Evolutionary conservation across 2,113 vertebrate genomes (phyloP), one percentile per base, ranked within the genome.

Genomic region (Rhodinocichla rosea): DNA sequence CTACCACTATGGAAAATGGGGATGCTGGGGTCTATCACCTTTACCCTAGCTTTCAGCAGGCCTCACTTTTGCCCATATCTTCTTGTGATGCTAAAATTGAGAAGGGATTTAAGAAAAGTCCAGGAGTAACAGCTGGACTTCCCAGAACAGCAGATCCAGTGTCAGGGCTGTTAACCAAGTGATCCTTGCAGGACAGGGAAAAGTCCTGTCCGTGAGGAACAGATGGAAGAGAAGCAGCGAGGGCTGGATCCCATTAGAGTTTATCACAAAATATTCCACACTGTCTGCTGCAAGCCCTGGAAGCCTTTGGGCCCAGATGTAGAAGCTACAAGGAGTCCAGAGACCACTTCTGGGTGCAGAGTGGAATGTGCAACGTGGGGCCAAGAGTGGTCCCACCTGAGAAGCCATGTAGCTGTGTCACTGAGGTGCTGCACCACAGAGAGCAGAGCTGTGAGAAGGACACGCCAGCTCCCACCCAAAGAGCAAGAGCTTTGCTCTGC

Each of bases 201-300:
- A 59, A 6, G 17, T 32, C 32, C 62, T 35, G 27, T 49, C 40
- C 28, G 4, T 21, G n/a, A 79, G 30, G 60, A 89, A 16, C 42
- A 81, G 56, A 42, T 47, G 69, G 64, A 75, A 63, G 70, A 50
- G 37, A 37, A 60, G 49, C 9, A 20, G 10, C 0, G 2, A 64
- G 76, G 40, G 9, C 7, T n/a, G 27, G 13, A 45, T 8, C 37
- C 40, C 3, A 0, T 15, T 12, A 56, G 40, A 63, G 42, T 40
- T 19, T 49, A 53, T 30, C 49, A 42, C 37, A 21, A 55, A 70
- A 3, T 6, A 19, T 37, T 52, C 42, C n/a, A 12, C 19, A 5
- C 21, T 19, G 12, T 8, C 6, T 0, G 0, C 3, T 10, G 44
- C 55, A 49, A 27, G 19, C 26, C 67, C 18, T 24, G 52, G 56